phyloP scores from a whole-genome alignment of 1,140 invertebrate genomes.

The Conus ventricosus region DNA sequence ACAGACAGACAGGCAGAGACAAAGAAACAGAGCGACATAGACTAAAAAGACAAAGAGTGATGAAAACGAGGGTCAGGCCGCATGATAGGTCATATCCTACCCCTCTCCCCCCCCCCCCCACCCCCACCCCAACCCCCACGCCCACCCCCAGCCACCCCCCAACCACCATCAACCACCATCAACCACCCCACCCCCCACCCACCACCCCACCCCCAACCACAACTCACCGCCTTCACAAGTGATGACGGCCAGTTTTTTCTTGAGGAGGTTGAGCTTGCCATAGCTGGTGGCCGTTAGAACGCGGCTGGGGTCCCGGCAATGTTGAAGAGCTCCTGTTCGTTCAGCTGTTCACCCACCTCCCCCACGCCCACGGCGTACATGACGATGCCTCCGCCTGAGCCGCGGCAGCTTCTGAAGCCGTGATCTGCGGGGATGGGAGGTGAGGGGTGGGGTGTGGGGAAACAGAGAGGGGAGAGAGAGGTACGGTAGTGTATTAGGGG shows the following conservation, averaged over 20 bases:
- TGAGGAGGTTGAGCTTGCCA: conserved; percentile 30
- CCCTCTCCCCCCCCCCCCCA: too few relatives aligned
- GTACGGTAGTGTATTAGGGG: too few relatives aligned
- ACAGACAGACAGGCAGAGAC: background rate
- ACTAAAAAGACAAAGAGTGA: background rate
- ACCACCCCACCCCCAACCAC: background rate
- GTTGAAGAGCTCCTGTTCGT: conserved; percentile 37
- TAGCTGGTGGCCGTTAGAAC: conserved; percentile 31
- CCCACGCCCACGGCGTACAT: conserved; percentile 51
- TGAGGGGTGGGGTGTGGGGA: too few relatives aligned
- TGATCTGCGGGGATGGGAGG: background rate
- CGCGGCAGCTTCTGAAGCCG: conserved; percentile 14
- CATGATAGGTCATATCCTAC: background rate
- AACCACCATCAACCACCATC: too few relatives aligned
- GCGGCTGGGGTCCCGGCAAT: conserved; percentile 35
- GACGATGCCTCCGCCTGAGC: conserved; percentile 36
- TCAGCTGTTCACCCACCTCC: conserved; percentile 30
- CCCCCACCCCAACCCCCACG: too few relatives aligned
- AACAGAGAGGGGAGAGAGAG: too few relatives aligned
- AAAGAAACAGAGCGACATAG: background rate
- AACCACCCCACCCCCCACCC: background rate
- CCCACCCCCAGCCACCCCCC: too few relatives aligned
- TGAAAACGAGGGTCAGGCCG: background rate
- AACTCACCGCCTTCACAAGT: conserved; percentile 35
- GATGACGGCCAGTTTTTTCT: conserved; percentile 13